Conservation (phyloP, 2,888 invertebrate genomes). For the Phortica magna region DNA sequence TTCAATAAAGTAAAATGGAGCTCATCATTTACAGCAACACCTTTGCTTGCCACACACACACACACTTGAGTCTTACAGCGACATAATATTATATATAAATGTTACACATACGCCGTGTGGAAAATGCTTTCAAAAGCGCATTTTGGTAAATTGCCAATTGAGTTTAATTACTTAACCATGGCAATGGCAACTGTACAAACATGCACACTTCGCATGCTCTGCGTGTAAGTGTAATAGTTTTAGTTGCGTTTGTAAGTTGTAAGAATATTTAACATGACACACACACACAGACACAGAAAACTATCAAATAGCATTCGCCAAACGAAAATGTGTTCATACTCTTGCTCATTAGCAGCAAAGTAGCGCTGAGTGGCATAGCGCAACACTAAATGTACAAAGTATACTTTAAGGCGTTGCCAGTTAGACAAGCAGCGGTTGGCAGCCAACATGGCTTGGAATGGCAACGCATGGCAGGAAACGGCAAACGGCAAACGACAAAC, state of each 20-base stretch:
- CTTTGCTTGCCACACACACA: background rate
- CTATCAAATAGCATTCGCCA: constrained; percentile 14
- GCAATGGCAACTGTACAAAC: constrained; percentile 30
- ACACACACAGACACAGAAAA: constrained; percentile 29
- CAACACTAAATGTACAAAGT: background rate
- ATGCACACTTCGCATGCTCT: constrained; percentile 15
- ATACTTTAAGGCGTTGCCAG: constrained; percentile 48
- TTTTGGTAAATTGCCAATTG: constrained; percentile 70
- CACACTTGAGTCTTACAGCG: background rate
- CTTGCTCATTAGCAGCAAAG: constrained; percentile 11
- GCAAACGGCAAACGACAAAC: constrained; percentile 4
- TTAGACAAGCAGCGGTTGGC: constrained; percentile 8
- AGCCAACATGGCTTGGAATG: background rate
- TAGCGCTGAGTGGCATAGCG: background rate
- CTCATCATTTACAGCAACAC: constrained; percentile 20
- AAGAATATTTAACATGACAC: constrained; percentile 43
- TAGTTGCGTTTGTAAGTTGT: background rate
- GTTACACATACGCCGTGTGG: constrained; percentile 15
- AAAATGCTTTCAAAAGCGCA: constrained; percentile 43
- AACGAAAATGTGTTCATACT: constrained; percentile 12
- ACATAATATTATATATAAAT: background rate
- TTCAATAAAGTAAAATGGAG: background rate
- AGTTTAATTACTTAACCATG: constrained; percentile 61
- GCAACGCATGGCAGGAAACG: background rate
- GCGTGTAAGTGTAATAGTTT: constrained; percentile 27